Conservation (phyloP, 2,888 invertebrate genomes). For the Dyspetes luteomarginatus region DNA sequence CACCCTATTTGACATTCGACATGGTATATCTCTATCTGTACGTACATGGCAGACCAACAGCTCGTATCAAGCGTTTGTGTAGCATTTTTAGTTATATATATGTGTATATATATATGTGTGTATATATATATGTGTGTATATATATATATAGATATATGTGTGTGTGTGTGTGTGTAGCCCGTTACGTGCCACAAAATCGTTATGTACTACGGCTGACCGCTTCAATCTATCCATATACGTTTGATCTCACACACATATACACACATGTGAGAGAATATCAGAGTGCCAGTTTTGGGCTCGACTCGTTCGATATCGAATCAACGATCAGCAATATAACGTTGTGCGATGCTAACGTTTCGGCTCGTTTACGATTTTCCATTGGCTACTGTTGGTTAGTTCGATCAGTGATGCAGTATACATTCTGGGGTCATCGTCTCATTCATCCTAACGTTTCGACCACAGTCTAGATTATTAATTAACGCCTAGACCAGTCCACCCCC, state of each 20-base stretch:
- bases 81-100: not conserved
- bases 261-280: constrained; percentile 16
- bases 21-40: not conserved
- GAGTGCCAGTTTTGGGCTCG: constrained; percentile 49
- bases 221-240: constrained; percentile 5
- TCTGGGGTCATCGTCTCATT: constrained; percentile 4
- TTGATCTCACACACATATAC: constrained; percentile 1
- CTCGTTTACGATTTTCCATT: constrained; percentile 60
- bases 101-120: not conserved
- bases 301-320: constrained; percentile 56
- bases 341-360: constrained; percentile 57
- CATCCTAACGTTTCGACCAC: constrained; percentile 53
- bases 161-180: not conserved
- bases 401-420: constrained; percentile 35
- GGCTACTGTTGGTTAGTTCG: constrained; percentile 43
- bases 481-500: not conserved
- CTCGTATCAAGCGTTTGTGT: constrained; percentile 7
- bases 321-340: constrained; percentile 59
- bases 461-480: constrained; percentile 61
- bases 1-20: constrained; percentile 40
- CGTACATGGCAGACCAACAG: not conserved
- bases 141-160: not conserved
- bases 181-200: constrained; percentile 24
- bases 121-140: not conserved
- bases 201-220: constrained; percentile 19